Percentiles rank a stretch among this genome's conserved stretches.
phyloP scores from a whole-genome alignment of 1,140 invertebrate genomes.

The Diorhabda sublineata region DNA sequence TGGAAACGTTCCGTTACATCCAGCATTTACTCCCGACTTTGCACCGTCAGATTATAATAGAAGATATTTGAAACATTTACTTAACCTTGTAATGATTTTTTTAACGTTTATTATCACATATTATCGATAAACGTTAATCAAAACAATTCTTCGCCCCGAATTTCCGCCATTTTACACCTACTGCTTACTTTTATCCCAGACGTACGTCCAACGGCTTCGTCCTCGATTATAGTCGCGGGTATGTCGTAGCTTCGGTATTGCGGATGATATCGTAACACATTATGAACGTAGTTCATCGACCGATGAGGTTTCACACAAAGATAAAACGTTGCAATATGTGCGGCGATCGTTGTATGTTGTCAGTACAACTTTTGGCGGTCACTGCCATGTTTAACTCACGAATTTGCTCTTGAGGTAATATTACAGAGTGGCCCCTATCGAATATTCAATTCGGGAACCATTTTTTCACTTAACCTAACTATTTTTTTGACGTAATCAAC shows the following conservation, averaged over 20 bases:
- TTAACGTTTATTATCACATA: too few species aligned
- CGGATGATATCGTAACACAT: slow-evolving; percentile 42
- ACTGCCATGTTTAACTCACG: slow-evolving; percentile 23
- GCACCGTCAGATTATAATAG: too few species aligned
- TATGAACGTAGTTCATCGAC: slow-evolving; percentile 38
- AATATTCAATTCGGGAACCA: too few species aligned
- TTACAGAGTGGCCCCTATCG: slow-evolving; percentile 5
- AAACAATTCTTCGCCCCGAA: slow-evolving; percentile 42
- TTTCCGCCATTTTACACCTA: slow-evolving; percentile 46
- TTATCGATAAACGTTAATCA: too few species aligned
- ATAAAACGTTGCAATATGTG: slow-evolving; percentile 27
- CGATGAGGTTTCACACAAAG: slow-evolving; percentile 30
- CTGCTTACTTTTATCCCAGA: slow-evolving; percentile 29
- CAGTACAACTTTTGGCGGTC: slow-evolving; percentile 31
- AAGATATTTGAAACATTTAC: too few species aligned
- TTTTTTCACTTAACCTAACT: too few species aligned
- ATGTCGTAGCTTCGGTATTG: slow-evolving; percentile 27
- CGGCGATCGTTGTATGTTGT: slow-evolving; percentile 12
- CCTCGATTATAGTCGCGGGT: slow-evolving; percentile 16
- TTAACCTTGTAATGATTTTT: too few species aligned
- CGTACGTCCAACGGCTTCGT: slow-evolving; percentile 13
- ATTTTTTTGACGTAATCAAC: too few species aligned
- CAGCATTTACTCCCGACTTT: too few species aligned
- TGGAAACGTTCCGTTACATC: too few species aligned
- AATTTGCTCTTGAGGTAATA: slow-evolving; percentile 18